Evolutionary conservation across 1,140 invertebrate species (phyloP), one percentile per base, ranked within the genome.

Genomic region (Aradophagus sp.): DNA sequence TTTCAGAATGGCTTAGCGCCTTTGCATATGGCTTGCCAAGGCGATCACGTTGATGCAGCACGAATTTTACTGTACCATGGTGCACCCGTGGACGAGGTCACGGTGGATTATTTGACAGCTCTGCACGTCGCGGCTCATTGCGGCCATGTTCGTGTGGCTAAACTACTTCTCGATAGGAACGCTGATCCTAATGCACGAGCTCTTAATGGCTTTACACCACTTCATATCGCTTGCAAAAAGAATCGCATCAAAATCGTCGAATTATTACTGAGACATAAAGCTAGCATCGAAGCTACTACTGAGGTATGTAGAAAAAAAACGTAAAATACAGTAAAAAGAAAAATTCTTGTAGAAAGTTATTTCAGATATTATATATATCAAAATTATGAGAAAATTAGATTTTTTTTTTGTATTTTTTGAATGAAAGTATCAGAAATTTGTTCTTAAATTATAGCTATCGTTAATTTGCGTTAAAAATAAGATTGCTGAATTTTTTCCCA

Each of bases 181-280:
- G 97, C 97, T n/a, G 97, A 99, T 86, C 93, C 97, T 0, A 99
- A 99, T 84, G 93, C 97, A 0, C 87, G 97, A 36, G 98, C 98
- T 35, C 87, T 99, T 14, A 99, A 99, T 83, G 98, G 98, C 8
- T 99, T 99, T 80, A 99, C 97, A 0, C 97, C 98, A 0, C 88
- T 99, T 35, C 97, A 99, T 79, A 99, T 99, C 81, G 98, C 98
- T 23, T 99, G 97, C 84, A 99, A 99, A 86, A 99, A 99, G 86
- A 99, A 99, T 87, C 87, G 97, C 20, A 95, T 98, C 62, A 97
- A 97, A 81, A 92, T 99, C 26, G 97, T 99, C 4, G 97, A 99
- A 86, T 84, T 99, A 50, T 87, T 99, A 15, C 86, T 99, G 2
- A 99, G 98, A 85, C 95, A 99, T 86, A 96, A 95, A 76, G 98